A percentile compares a stretch with the other conserved stretches of the same genome.
phyloP scores from a whole-genome alignment of 64 coral and sea anemone genomes.

The Acropora tenuis region DNA sequence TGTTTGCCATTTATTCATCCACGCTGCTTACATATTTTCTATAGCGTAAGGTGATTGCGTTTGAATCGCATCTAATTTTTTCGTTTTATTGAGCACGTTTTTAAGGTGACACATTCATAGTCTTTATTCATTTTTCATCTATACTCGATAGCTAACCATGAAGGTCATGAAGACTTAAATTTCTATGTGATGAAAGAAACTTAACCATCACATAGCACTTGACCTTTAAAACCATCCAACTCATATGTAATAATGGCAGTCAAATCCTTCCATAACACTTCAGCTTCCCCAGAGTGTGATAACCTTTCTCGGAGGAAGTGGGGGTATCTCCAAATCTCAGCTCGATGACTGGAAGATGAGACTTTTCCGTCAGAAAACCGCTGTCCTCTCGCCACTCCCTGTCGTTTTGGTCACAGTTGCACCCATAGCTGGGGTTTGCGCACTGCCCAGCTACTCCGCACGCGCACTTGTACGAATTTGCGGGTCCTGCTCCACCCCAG shows the following conservation, averaged over 20 bases:
- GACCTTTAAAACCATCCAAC: neutral
- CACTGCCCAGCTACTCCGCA: neutral
- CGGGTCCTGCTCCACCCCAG: constrained; percentile 15
- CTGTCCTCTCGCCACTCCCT: neutral
- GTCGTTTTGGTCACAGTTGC: constrained; percentile 28
- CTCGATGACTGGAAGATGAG: neutral
- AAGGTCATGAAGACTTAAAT: too few relatives aligned
- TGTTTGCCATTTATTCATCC: too few relatives aligned
- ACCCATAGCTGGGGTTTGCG: constrained; percentile 1
- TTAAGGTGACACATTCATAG: too few relatives aligned
- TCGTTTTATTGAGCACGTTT: too few relatives aligned
- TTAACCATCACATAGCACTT: too few relatives aligned
- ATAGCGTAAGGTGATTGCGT: too few relatives aligned
- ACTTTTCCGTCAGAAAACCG: neutral
- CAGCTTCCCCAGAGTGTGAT: constrained; percentile 4
- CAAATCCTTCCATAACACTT: neutral
- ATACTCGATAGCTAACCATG: too few relatives aligned
- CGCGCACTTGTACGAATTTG: constrained; percentile 17
- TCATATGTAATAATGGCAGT: neutral
- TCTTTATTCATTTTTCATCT: too few relatives aligned
- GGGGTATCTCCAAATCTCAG: neutral
- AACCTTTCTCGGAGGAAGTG: neutral
- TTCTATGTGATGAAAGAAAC: too few relatives aligned
- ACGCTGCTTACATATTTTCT: too few relatives aligned
- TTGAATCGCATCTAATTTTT: too few relatives aligned